phyloP scores from a whole-genome alignment of 2,797 vertebrate species.

The Smutsia gigantea region DNA sequence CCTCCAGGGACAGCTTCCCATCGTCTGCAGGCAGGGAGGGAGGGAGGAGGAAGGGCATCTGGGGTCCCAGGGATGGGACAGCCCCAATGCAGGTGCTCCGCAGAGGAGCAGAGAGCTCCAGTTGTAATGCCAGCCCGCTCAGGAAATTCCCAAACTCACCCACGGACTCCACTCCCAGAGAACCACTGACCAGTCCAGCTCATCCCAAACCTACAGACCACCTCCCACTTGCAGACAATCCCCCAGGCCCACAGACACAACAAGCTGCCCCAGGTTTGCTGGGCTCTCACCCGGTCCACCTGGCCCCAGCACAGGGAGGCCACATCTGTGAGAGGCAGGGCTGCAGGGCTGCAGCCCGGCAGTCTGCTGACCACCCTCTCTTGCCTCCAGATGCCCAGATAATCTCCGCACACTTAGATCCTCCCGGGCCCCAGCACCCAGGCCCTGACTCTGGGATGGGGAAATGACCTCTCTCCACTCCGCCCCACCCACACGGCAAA shows the following conservation, averaged over 20 bases:
- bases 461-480: rapidly evolving
- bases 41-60: not conserved
- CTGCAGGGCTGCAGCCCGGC: rapidly evolving
- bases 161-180: not conserved
- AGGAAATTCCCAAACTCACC: not conserved
- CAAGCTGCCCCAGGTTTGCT: rapidly evolving
- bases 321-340: too few relatives aligned
- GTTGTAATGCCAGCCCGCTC: not conserved
- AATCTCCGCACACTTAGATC: not conserved
- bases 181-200: not conserved
- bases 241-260: not conserved
- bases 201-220: not conserved
- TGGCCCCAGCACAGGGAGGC: too few relatives aligned
- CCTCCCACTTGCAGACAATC: not conserved
- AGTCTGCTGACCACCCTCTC: too few relatives aligned
- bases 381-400: not conserved
- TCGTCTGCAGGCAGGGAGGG: constrained; percentile 91
- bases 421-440: rapidly evolving
- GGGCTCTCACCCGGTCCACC: not conserved
- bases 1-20: constrained; percentile 97
- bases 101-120: not conserved
- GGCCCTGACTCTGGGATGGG: not conserved
- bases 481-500: not conserved
- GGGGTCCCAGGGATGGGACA: not conserved
- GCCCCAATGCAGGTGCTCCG: not conserved